Evolutionary conservation across 2,113 vertebrate genomes (phyloP).

Genomic region (Antechinus stuartii): DNA sequence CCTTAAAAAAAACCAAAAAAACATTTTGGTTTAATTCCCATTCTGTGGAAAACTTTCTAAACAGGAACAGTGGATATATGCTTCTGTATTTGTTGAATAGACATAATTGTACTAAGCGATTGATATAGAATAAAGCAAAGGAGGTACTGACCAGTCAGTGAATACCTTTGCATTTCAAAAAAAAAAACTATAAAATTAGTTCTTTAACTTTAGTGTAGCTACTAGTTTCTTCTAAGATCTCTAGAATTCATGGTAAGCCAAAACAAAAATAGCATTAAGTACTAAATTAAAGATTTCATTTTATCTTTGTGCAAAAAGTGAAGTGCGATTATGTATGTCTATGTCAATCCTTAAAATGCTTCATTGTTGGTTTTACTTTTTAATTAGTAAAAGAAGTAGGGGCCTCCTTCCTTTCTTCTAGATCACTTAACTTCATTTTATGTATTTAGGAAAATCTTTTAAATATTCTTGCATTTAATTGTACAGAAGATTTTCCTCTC

Average conservation of each 20-base stretch:
- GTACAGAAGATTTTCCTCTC: conserved; percentile 30
- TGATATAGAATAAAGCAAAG: conserved; percentile 26
- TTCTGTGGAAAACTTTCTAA: background rate
- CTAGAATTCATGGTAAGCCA: background rate
- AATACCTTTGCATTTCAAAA: background rate
- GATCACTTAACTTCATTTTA: conserved; percentile 3
- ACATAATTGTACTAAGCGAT: background rate
- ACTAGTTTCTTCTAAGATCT: conserved; percentile 12
- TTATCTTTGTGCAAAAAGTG: background rate
- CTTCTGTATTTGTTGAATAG: background rate
- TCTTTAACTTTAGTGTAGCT: conserved; percentile 30
- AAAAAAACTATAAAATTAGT: conserved; percentile 32
- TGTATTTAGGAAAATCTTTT: conserved; percentile 36
- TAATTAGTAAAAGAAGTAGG: conserved; percentile 2
- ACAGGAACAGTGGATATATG: background rate
- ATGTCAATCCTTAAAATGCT: background rate
- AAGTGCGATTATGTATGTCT: conserved; percentile 12
- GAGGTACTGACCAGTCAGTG: background rate
- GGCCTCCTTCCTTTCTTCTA: background rate
- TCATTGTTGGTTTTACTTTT: background rate
- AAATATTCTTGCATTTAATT: conserved; percentile 34
- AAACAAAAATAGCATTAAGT: background rate
- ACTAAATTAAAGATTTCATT: background rate
- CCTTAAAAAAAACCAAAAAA: too few relatives aligned
- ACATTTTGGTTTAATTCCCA: background rate